Conservation (phyloP, 2,113 vertebrate species). For the Tinamus guttatus region DNA sequence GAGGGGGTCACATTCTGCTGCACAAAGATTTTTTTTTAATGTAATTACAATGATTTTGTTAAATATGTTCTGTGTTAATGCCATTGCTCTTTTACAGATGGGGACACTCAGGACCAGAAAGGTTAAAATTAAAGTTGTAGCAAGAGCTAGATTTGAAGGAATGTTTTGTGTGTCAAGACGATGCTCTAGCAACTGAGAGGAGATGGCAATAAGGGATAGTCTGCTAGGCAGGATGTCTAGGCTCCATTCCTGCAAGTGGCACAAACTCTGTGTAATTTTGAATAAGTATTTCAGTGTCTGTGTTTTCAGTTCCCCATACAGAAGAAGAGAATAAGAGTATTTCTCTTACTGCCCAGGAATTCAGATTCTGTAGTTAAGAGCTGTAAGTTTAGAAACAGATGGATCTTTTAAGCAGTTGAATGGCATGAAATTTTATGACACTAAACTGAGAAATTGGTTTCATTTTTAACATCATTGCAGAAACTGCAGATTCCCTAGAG, state of each 20-base stretch:
- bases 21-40: background rate
- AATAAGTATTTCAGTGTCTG: background rate
- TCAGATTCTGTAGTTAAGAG: background rate
- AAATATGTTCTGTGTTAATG: background rate
- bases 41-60: background rate
- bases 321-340: background rate
- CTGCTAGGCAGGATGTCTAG: background rate
- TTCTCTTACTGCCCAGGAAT: background rate
- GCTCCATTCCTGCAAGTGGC: background rate
- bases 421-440: background rate
- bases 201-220: background rate
- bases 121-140: background rate
- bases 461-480: background rate
- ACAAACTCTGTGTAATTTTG: background rate
- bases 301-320: background rate
- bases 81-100: background rate
- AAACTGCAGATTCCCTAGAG: background rate
- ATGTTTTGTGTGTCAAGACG: background rate
- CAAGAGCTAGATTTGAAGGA: background rate
- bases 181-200: background rate
- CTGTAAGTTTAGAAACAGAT: background rate
- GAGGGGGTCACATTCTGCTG: background rate
- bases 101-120: background rate
- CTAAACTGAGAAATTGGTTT: background rate
- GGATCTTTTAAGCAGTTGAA: background rate